Percentiles rank a stretch among this genome's conserved stretches.
phyloP scores from a whole-genome alignment of 2,888 invertebrate genomes.

The Sphaeridia pumilis region DNA sequence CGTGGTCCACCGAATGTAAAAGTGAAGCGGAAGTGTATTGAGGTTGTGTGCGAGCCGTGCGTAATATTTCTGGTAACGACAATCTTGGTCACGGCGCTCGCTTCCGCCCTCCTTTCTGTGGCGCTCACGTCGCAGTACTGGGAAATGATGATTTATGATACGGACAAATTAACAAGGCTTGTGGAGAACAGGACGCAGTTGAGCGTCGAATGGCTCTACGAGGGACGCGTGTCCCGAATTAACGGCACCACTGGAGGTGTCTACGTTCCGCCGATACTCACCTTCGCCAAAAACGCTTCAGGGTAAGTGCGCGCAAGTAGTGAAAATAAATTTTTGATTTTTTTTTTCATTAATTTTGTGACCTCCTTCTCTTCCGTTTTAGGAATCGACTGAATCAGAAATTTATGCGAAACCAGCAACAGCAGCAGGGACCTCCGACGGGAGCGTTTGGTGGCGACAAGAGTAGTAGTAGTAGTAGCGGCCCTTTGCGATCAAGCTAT shows the following conservation, averaged over 20 bases:
- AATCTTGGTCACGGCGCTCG: constrained; percentile 56
- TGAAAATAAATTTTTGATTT: no score
- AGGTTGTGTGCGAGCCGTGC: constrained; percentile 48
- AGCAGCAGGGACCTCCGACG: neutral
- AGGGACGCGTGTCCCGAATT: constrained; percentile 58
- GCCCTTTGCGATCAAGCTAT: no score
- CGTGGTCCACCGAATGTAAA: constrained; percentile 11
- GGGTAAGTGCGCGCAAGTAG: no score
- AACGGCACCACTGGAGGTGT: constrained; percentile 38
- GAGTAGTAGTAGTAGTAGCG: no score
- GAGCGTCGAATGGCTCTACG: constrained; percentile 58
- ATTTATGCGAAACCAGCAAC: neutral
- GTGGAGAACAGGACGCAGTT: constrained; percentile 30
- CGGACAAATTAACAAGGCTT: constrained; percentile 47
- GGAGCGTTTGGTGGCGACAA: no score
- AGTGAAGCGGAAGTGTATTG: constrained; percentile 36
- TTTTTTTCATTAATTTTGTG: no score
- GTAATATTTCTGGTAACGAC: constrained; percentile 50
- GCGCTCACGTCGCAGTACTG: constrained; percentile 84
- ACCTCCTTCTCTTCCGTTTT: no score
- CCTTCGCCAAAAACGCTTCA: no score
- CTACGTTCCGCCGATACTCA: no score
- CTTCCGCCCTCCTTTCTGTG: constrained; percentile 67
- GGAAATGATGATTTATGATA: constrained; percentile 77
- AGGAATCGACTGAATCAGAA: constrained; percentile 1